Conservation (phyloP, 1,140 invertebrate species). For the Anagrus nilaparvatae region DNA sequence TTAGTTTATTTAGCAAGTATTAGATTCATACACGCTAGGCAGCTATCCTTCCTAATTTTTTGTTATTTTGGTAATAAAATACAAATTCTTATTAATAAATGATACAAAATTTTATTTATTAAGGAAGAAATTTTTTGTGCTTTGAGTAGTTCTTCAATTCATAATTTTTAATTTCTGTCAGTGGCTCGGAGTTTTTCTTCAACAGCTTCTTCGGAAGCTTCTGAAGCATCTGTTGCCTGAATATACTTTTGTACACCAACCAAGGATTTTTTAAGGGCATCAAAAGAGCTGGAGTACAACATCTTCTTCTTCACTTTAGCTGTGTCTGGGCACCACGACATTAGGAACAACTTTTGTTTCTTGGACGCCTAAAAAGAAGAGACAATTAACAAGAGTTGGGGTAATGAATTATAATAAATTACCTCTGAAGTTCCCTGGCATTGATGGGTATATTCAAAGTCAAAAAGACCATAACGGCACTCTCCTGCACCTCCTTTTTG, state of each 20-base stretch:
- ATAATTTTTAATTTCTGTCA: conserved; percentile 80
- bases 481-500: conserved; percentile 80
- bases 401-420: conserved; percentile 14
- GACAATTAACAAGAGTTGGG: conserved; percentile 12
- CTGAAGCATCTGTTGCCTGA: conserved; percentile 86
- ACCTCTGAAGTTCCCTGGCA: conserved; percentile 86
- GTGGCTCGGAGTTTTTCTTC: conserved; percentile 86
- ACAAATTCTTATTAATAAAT: too few species aligned
- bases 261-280: conserved; percentile 89
- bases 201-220: conserved; percentile 82
- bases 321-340: conserved; percentile 95
- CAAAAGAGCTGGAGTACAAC: conserved; percentile 96
- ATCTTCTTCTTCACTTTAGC: conserved; percentile 98
- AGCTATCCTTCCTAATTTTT: too few species aligned
- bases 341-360: conserved; percentile 91
- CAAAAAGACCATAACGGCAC: conserved; percentile 90
- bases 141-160: too few species aligned
- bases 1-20: too few species aligned
- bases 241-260: conserved; percentile 95
- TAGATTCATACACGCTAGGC: too few species aligned
- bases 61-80: too few species aligned
- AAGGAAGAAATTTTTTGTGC: too few species aligned
- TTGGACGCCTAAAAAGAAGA: conserved; percentile 60
- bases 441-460: conserved; percentile 92
- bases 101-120: too few species aligned